Evolutionary conservation across 1,140 invertebrate genomes (phyloP).

Genomic region (Drosophila suzukii): DNA sequence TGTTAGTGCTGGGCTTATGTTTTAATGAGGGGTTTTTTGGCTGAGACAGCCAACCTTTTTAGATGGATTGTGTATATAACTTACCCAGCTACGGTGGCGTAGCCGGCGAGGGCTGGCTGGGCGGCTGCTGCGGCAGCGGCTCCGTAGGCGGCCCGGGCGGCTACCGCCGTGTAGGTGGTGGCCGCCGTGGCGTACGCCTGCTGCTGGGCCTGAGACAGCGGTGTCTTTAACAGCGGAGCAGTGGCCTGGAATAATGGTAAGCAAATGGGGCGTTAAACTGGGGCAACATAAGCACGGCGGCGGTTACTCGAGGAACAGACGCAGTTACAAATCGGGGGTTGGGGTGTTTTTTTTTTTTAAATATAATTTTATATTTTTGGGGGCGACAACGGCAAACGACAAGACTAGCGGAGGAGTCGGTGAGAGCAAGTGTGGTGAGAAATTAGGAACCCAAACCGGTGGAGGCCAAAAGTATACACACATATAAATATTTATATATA

Average conservation of each 20-base stretch:
- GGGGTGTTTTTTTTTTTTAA: not conserved
- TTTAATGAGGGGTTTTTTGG: not conserved
- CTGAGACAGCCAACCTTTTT: not conserved
- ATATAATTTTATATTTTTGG: not conserved
- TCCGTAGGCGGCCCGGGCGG: slow-evolving; percentile 91
- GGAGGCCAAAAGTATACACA: slow-evolving; percentile 24
- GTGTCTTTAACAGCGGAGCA: slow-evolving; percentile 89
- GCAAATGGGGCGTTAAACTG: slow-evolving; percentile 84
- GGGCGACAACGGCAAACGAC: slow-evolving; percentile 62
- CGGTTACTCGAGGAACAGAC: slow-evolving; percentile 41
- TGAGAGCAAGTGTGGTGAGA: slow-evolving; percentile 51
- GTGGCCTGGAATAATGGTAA: slow-evolving; percentile 87
- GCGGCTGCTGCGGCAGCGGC: slow-evolving; percentile 92
- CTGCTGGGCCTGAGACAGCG: slow-evolving; percentile 87
- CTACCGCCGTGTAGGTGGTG: slow-evolving; percentile 92
- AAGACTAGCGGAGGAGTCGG: slow-evolving; percentile 48
- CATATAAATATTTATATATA: slow-evolving; percentile 16
- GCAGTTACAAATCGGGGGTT: slow-evolving; percentile 38
- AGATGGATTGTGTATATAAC: slow-evolving; percentile 18
- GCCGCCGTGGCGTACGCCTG: slow-evolving; percentile 89
- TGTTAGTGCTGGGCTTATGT: not conserved
- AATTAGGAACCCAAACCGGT: slow-evolving; percentile 59
- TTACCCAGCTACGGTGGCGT: slow-evolving; percentile 85
- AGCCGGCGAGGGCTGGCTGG: slow-evolving; percentile 90
- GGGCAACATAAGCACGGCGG: slow-evolving; percentile 34